phyloP scores from a whole-genome alignment of 2,113 vertebrate genomes.

The Grus americana region DNA sequence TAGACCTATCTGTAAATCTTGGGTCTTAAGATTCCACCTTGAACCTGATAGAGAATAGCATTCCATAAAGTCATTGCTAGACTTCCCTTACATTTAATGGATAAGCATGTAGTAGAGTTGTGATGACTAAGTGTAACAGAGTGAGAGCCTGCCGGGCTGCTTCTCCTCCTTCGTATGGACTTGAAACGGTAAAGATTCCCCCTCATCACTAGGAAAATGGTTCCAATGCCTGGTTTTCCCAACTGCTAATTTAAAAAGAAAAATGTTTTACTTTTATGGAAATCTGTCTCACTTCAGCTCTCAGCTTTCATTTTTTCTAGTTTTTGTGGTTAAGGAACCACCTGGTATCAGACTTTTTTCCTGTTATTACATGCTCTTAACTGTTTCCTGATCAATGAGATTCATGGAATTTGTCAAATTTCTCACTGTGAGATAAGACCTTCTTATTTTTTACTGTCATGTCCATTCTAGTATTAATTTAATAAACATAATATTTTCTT shows the following conservation, averaged over 20 bases:
- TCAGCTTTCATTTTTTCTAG: not conserved
- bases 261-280: not conserved
- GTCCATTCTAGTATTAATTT: no score
- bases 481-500: not conserved
- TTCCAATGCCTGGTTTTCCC: not conserved
- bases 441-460: not conserved
- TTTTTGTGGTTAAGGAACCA: not conserved
- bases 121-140: not conserved
- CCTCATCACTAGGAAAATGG: not conserved
- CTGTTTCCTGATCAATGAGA: not conserved
- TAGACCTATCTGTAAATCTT: not conserved
- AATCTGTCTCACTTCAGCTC: not conserved
- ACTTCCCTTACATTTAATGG: fast-evolving
- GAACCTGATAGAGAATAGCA: not conserved
- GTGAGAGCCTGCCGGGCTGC: not conserved
- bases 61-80: fast-evolving
- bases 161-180: not conserved
- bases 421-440: not conserved
- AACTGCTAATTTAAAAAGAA: not conserved
- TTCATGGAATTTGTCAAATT: not conserved
- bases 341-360: not conserved
- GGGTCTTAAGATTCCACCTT: not conserved
- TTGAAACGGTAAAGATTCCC: not conserved
- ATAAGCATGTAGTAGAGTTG: not conserved
- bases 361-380: not conserved